phyloP scores from a whole-genome alignment of 35 echinoderm and acorn worm genomes.

The Heliocidaris erythrogramma region DNA sequence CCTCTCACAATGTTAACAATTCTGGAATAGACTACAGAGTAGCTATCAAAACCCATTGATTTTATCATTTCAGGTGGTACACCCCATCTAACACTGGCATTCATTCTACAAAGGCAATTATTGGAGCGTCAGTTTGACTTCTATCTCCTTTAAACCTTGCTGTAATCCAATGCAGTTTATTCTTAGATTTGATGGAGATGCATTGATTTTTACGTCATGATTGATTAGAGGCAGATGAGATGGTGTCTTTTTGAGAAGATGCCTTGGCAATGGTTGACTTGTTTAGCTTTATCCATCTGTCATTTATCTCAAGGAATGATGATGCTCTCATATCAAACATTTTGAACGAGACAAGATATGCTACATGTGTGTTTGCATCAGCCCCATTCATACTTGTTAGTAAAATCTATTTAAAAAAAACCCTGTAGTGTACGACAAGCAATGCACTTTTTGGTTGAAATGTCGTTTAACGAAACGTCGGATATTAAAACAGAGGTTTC shows the following conservation, averaged over 20 bases:
- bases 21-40: neutral
- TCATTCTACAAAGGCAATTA: conserved; percentile 9
- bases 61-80: neutral
- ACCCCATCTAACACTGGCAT: neutral
- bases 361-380: neutral
- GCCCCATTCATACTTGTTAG: neutral
- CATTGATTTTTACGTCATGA: conserved; percentile 11
- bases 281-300: neutral
- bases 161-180: neutral
- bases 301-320: neutral
- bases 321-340: neutral
- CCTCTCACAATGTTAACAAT: too few species aligned
- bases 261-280: neutral
- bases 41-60: neutral
- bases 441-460: too few species aligned
- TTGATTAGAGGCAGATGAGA: neutral
- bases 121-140: neutral
- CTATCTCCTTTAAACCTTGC: neutral
- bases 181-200: neutral
- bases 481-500: too few species aligned
- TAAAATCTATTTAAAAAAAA: too few species aligned
- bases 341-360: neutral
- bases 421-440: too few species aligned
- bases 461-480: too few species aligned
- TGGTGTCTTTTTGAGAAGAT: neutral